Percentiles rank a stretch among this genome's conserved stretches.
Evolutionary conservation across 2,888 invertebrate species (phyloP).

Genomic region (Spilarctia lutea): DNA sequence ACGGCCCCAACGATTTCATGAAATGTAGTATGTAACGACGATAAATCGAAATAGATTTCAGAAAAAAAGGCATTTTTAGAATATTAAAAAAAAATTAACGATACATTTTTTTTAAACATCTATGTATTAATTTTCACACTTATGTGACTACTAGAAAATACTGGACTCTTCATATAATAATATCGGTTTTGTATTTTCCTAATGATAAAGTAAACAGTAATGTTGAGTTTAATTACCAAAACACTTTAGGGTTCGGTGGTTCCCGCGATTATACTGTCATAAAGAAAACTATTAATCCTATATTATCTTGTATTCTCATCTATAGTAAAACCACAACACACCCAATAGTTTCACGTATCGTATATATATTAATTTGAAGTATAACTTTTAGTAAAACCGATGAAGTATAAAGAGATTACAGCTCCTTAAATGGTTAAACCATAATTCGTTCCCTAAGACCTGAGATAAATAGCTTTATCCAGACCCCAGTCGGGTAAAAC

Average conservation of each 20-base stretch:
- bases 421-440: constrained; percentile 9
- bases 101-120: too few relatives aligned
- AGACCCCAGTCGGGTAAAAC: constrained; percentile 15
- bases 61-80: too few relatives aligned
- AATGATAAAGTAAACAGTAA: too few relatives aligned
- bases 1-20: too few relatives aligned
- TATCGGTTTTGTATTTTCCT: too few relatives aligned
- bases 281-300: neutral
- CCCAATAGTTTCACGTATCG: neutral
- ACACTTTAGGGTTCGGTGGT: neutral
- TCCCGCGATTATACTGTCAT: neutral
- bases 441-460: constrained; percentile 7
- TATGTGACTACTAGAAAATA: too few relatives aligned
- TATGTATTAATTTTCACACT: too few relatives aligned
- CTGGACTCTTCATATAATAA: too few relatives aligned
- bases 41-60: too few relatives aligned
- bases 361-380: neutral
- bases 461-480: constrained; percentile 20
- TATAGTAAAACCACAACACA: neutral
- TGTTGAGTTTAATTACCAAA: neutral
- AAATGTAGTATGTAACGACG: too few relatives aligned
- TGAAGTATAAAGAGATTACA: constrained; percentile 4
- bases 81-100: too few relatives aligned
- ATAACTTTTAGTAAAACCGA: constrained; percentile 6
- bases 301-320: neutral